Conservation (phyloP, 2,888 invertebrate genomes). For the Malthinus flaveolus region DNA sequence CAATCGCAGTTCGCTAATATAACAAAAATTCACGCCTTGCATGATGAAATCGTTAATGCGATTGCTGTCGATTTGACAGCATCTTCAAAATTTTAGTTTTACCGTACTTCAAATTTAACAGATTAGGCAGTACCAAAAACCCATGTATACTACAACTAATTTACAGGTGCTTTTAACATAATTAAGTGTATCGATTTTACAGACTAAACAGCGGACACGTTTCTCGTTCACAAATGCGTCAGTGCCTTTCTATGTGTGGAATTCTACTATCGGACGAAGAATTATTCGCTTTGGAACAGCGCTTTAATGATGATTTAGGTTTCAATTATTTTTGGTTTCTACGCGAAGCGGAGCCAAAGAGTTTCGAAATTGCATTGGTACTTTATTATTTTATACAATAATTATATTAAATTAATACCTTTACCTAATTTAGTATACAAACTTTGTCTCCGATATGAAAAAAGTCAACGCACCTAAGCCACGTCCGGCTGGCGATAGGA, state of each 20-base stretch:
- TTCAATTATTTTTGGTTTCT: constrained; percentile 75
- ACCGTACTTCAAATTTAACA: too few species aligned
- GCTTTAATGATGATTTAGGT: constrained; percentile 74
- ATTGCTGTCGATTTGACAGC: too few species aligned
- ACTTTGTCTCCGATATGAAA: constrained; percentile 50
- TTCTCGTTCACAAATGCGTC: constrained; percentile 68
- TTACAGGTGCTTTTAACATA: too few species aligned
- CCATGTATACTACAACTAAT: too few species aligned
- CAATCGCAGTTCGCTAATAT: background rate
- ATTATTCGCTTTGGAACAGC: constrained; percentile 67
- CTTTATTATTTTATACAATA: constrained; percentile 2
- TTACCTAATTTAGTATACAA: constrained; percentile 47
- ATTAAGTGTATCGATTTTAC: constrained; percentile 13
- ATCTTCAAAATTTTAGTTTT: too few species aligned
- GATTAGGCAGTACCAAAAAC: too few species aligned
- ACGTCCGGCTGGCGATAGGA: constrained; percentile 43
- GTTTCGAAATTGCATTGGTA: constrained; percentile 53
- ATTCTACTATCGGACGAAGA: constrained; percentile 69
- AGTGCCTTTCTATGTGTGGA: constrained; percentile 69
- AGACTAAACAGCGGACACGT: constrained; percentile 76
- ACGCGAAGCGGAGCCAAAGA: constrained; percentile 62
- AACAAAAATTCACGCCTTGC: too few species aligned
- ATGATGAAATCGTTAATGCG: too few species aligned
- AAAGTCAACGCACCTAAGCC: constrained; percentile 48
- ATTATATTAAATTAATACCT: constrained; percentile 5